A percentile compares a stretch with the other conserved stretches of the same genome.
Conservation (phyloP, 1,140 invertebrate genomes). For the Lutraria rhynchaena region DNA sequence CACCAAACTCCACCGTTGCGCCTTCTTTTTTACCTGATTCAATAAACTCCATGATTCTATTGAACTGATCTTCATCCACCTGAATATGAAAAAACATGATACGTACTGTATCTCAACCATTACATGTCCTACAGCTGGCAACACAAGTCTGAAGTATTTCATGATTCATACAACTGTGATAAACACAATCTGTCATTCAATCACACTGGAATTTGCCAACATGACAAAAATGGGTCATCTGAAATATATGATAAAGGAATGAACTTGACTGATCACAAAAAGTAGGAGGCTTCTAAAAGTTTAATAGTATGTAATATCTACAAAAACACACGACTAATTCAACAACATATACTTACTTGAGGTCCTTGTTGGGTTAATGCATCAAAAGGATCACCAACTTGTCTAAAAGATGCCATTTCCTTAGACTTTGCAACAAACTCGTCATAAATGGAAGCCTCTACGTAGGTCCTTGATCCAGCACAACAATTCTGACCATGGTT, state of each 20-base stretch:
- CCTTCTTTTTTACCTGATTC: conserved; percentile 92
- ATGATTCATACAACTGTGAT: background rate
- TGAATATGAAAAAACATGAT: conserved; percentile 20
- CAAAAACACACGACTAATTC: background rate
- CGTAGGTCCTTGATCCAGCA: conserved; percentile 77
- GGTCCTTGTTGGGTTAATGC: conserved; percentile 89
- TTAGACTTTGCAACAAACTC: conserved; percentile 82
- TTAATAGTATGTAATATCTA: too few relatives aligned
- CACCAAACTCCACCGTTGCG: conserved; percentile 93
- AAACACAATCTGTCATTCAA: background rate
- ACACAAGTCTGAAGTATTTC: background rate
- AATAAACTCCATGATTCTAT: conserved; percentile 90
- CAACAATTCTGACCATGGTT: conserved; percentile 86
- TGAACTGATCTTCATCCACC: conserved; percentile 92
- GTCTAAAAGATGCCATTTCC: conserved; percentile 85
- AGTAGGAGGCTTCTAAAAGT: too few relatives aligned
- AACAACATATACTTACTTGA: conserved; percentile 84
- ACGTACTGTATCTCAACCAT: too few relatives aligned
- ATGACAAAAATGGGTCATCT: too few relatives aligned
- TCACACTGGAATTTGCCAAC: too few relatives aligned
- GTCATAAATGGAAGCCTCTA: conserved; percentile 78
- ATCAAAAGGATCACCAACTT: conserved; percentile 92
- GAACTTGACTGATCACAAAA: too few relatives aligned
- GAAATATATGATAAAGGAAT: too few relatives aligned
- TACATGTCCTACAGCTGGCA: too few relatives aligned